Conservation (phyloP, 2,797 vertebrate genomes). For the Odontamblyopus lacepedii region DNA sequence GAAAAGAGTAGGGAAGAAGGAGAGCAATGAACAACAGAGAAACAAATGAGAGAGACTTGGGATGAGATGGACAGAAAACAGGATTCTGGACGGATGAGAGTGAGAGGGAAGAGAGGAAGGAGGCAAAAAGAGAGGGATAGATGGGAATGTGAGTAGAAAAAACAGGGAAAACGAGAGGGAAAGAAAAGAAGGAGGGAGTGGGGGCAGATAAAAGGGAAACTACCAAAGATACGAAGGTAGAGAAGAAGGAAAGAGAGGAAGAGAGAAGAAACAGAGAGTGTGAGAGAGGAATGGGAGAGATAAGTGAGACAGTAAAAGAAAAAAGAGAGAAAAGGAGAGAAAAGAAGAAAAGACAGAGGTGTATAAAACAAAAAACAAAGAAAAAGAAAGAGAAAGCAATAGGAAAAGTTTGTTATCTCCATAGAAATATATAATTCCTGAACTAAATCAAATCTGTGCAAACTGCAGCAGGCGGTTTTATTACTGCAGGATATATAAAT, state of each 20-base stretch:
- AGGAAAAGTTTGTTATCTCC: conserved; percentile 67
- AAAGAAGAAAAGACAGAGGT: too few species aligned
- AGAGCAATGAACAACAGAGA: background rate
- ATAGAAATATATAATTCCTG: conserved; percentile 70
- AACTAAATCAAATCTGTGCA: conserved; percentile 38
- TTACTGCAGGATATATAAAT: conserved; percentile 54
- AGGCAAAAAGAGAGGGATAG: background rate
- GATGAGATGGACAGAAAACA: background rate
- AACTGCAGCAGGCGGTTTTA: conserved; percentile 60
- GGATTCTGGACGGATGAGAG: background rate
- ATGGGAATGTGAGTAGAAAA: background rate
- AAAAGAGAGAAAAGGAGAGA: background rate
- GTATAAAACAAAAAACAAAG: too few species aligned
- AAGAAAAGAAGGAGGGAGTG: background rate
- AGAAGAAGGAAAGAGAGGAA: background rate
- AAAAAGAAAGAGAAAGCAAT: conserved; percentile 8
- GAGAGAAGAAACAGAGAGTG: background rate
- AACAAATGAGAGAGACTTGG: background rate
- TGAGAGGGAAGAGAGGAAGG: background rate
- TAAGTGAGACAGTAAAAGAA: background rate
- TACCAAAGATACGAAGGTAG: too few species aligned
- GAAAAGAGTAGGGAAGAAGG: background rate
- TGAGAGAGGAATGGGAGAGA: background rate
- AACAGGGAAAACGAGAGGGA: background rate
- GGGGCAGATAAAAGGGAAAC: background rate